These are phyloP conservation scores for Chloroceryle inda DNA, from an alignment of 2,797 vertebrate species.

Conservation along the genomic window DNA sequence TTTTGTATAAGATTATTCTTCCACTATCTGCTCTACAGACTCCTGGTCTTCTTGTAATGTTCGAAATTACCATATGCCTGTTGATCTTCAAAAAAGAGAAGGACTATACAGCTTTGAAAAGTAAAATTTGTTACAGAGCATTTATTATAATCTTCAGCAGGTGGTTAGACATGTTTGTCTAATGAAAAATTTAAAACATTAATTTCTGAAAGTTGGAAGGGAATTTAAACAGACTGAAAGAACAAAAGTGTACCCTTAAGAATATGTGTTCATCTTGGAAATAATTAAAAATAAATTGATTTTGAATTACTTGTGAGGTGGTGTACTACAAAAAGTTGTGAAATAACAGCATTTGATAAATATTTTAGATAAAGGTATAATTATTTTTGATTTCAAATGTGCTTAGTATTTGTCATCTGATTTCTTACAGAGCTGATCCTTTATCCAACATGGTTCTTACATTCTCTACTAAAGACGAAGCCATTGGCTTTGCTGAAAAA, in stretches of 20 bases:
- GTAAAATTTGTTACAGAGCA: neutral
- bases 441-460: conserved; percentile 92
- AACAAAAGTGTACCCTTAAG: neutral
- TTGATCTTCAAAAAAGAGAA: neutral
- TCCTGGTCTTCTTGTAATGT: neutral
- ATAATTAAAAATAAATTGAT: neutral
- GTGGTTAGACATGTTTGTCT: neutral
- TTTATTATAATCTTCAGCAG: neutral
- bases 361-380: neutral
- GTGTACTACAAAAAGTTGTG: neutral
- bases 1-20: neutral
- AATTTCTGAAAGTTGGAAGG: neutral
- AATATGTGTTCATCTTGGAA: neutral
- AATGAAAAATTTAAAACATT: neutral
- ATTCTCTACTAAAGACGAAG: conserved; percentile 93
- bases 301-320: neutral
- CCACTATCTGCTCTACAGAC: neutral
- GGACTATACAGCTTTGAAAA: neutral
- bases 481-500: conserved; percentile 95
- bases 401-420: neutral
- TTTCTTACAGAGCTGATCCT: conserved; percentile 90
- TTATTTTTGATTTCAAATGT: neutral
- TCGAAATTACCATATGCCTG: neutral
- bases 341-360: neutral
- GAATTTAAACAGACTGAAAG: neutral